Evolutionary conservation across 2,113 vertebrate species (phyloP), one percentile per base, ranked within the genome.

Genomic region (Aythya baeri): DNA sequence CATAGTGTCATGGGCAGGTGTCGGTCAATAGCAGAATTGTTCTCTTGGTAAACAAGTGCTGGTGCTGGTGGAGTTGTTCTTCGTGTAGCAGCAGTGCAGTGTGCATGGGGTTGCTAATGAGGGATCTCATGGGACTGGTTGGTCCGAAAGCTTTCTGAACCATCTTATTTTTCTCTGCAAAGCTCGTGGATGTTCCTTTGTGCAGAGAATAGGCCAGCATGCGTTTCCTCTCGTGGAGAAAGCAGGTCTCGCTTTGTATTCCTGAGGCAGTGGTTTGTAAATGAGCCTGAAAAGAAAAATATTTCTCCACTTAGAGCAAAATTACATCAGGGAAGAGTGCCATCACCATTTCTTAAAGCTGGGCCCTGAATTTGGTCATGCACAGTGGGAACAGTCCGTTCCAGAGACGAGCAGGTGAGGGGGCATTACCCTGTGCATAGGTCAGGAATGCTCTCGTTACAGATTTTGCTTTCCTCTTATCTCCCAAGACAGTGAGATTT

Each of bases 31-130:
- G 91, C 15, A 32, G 76, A 71, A 84, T 96, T 96, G 95, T 97
- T 96, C 71, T 86, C 73, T 31, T 82, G 63, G 89, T 96, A 97
- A 97, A 97, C 96, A 97, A 97, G 89, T 9, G 55, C 29, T 65
- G 68, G 58, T 70, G 75, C 54, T n/a, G 16, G 1, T 66, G 52
- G 89, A 49, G 76, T 73, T 77, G 61, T 49, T 17, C 62, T 85
- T 63, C 68, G 6, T 46, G 75, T 44, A 76, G 88, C 90, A 85
- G 81, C 78, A 70, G 58, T 1, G 2, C 31, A 44, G 65, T 13
- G 31, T 57, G 83, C 58, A 80, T 66, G 38, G 89, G 52, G 32
- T 83, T 87, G 70, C 54, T 88, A 32, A 86, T 2, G 25, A 89
- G 85, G 61, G 23, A 6, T 46, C 17, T 82, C 54, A 4, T 72